Percentiles rank a stretch among this genome's conserved stretches.
phyloP scores from a whole-genome alignment of 2,888 invertebrate species.

The Scrobipalpa costella region DNA sequence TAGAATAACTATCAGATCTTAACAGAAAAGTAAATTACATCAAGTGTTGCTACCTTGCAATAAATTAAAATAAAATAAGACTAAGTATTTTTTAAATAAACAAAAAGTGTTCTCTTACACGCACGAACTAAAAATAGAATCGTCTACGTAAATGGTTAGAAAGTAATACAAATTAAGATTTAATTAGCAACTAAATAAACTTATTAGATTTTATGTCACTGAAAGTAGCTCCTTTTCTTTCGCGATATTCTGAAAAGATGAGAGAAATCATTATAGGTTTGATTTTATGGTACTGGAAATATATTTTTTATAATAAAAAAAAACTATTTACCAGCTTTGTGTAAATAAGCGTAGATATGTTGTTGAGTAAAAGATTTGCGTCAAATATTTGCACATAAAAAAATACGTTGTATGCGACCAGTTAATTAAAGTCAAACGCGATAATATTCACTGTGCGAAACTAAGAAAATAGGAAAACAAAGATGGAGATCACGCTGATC shows the following conservation, averaged over 20 bases:
- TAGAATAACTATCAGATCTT: too few species aligned
- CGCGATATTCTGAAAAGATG: slow-evolving; percentile 57
- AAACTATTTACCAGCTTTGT: too few species aligned
- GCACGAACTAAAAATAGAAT: slow-evolving; percentile 46
- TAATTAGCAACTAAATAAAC: not conserved
- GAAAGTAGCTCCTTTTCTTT: slow-evolving; percentile 71
- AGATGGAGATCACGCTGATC: too few species aligned
- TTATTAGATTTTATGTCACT: slow-evolving; percentile 41
- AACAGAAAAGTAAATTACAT: not conserved
- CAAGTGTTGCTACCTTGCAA: slow-evolving; percentile 7
- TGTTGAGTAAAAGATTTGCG: too few species aligned
- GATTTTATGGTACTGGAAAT: not conserved
- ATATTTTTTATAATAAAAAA: too few species aligned
- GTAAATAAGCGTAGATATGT: too few species aligned
- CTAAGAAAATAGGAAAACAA: too few species aligned
- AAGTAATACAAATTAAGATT: slow-evolving; percentile 10
- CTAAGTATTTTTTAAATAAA: slow-evolving; percentile 45
- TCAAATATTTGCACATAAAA: too few species aligned
- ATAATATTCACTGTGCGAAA: too few species aligned
- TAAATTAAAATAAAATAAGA: slow-evolving; percentile 27
- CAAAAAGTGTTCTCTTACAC: slow-evolving; percentile 49
- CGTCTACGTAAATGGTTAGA: slow-evolving; percentile 18
- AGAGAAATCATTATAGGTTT: not conserved
- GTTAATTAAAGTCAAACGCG: too few species aligned
- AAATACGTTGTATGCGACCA: too few species aligned